A percentile compares a stretch with the other conserved stretches of the same genome.
Conservation (phyloP, 23 tunicate genomes). For the Halocynthia aurantium region DNA sequence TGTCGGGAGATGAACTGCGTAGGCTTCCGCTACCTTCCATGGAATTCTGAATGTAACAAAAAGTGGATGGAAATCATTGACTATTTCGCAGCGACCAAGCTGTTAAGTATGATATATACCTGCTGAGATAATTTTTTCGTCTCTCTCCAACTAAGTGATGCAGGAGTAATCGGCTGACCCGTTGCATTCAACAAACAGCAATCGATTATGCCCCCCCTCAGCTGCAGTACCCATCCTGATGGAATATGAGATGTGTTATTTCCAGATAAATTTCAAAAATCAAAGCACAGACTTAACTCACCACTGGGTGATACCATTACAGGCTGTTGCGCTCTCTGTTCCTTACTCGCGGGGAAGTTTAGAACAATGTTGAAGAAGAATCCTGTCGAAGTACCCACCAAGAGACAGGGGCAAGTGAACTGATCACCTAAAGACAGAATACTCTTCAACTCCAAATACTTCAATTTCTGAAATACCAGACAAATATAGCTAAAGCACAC, state of each 20-base stretch:
- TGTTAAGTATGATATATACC: not conserved
- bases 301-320: constrained; percentile 23
- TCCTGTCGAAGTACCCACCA: constrained; percentile 53
- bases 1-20: constrained; percentile 15
- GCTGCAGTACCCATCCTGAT: constrained; percentile 36
- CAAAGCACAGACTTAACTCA: constrained; percentile 23
- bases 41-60: not conserved
- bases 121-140: constrained; percentile 8
- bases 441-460: too few relatives aligned
- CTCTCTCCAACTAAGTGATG: constrained; percentile 43
- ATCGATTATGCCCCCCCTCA: constrained; percentile 37
- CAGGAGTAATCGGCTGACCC: constrained; percentile 35
- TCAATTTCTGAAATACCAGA: too few relatives aligned
- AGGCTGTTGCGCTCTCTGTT: constrained; percentile 10
- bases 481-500: too few relatives aligned
- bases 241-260: not conserved
- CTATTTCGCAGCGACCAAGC: not conserved
- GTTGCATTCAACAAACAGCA: constrained; percentile 36
- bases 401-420: constrained; percentile 6
- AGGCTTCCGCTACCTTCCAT: not conserved
- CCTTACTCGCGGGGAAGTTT: constrained; percentile 9
- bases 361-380: constrained; percentile 24
- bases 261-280: constrained; percentile 35
- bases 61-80: too few relatives aligned
- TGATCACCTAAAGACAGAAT: too few relatives aligned